Evolutionary conservation across 2,113 vertebrate species (phyloP), one percentile per base, ranked within the genome.

Genomic region (Neodontobutis hainanensis): DNA sequence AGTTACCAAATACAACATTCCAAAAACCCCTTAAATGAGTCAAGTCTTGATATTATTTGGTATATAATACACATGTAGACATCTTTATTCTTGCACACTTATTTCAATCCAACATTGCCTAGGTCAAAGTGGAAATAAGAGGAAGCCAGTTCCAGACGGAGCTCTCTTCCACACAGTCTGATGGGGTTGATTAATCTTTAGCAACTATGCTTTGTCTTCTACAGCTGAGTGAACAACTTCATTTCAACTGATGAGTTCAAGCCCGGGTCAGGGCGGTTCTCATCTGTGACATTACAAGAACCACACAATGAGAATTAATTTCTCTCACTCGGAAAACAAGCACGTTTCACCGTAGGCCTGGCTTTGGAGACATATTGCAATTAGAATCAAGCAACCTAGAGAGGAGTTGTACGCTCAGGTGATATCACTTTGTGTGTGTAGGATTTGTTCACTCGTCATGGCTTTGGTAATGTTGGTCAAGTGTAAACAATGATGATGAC

Each of bases 191-290:
- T 97, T 95, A 96, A 98, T 96, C 93, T 90, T 78, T 92, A 77
- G 92, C 91, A 92, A 92, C 91, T 92, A 80, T 93, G 94, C 94
- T 98, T 95, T 94, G 95, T 98, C 96, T 97, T 99, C 95, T 95
- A 92, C 96, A 97, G 95, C 92, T 95, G 95, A 95, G 87, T 98
- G 96, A 97, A 93, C 96, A 98, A 96, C 94, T 97, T 98, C 96
- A 99, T 99, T 98, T 95, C 94, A 87, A 90, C 93, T 96, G 96
- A 98, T 97, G 96, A 99, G 96, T 97, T 99, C 97, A 98, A 92
- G 86, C 90, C 82, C 87, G 87, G 97, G 96, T 99, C 97, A 97
- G 92, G 93, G 93, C 92, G 91, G 94, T 95, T 92, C 93, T 96
- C 95, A 93, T 94, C 94, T 95, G 95, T 95, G 95, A 96, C 96